A percentile compares a stretch with the other conserved stretches of the same genome.
Conservation (phyloP, 2,888 invertebrate species). For the Acleris cristana region DNA sequence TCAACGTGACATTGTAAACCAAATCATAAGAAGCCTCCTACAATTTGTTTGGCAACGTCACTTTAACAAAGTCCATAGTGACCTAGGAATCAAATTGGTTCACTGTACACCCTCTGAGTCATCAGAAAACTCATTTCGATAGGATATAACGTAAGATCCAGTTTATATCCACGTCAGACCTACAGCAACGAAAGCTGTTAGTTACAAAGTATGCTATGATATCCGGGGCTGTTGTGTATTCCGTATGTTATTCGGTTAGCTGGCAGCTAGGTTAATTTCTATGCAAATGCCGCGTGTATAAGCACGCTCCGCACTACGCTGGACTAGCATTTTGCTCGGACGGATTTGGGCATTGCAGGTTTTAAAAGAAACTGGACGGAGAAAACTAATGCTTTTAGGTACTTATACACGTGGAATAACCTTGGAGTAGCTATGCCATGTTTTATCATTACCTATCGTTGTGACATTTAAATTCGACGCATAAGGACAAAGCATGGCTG, state of each 20-base stretch:
- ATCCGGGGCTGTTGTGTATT: constrained; percentile 63
- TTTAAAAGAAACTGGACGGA: constrained; percentile 34
- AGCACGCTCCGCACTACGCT: constrained; percentile 40
- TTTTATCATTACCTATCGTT: too few relatives aligned
- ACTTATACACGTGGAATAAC: too few relatives aligned
- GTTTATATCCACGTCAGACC: constrained; percentile 4
- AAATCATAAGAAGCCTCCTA: neutral
- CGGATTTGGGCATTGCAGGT: constrained; percentile 47
- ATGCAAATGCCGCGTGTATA: constrained; percentile 69
- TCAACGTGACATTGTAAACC: too few relatives aligned
- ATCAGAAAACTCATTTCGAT: neutral
- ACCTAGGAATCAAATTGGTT: neutral
- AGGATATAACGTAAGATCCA: neutral
- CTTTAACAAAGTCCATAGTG: neutral
- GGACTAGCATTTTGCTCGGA: constrained; percentile 41
- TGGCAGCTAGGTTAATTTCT: constrained; percentile 71
- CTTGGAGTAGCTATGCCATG: too few relatives aligned
- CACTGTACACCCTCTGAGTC: neutral
- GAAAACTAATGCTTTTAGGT: too few relatives aligned
- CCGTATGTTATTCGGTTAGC: constrained; percentile 71
- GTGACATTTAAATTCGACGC: too few relatives aligned
- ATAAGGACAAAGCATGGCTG: too few relatives aligned
- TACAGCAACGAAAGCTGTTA: constrained; percentile 2
- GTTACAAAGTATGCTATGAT: constrained; percentile 23
- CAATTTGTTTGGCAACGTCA: neutral